Evolutionary conservation across 2,888 invertebrate species (phyloP).

Genomic region (Drosophila paramelanica): DNA sequence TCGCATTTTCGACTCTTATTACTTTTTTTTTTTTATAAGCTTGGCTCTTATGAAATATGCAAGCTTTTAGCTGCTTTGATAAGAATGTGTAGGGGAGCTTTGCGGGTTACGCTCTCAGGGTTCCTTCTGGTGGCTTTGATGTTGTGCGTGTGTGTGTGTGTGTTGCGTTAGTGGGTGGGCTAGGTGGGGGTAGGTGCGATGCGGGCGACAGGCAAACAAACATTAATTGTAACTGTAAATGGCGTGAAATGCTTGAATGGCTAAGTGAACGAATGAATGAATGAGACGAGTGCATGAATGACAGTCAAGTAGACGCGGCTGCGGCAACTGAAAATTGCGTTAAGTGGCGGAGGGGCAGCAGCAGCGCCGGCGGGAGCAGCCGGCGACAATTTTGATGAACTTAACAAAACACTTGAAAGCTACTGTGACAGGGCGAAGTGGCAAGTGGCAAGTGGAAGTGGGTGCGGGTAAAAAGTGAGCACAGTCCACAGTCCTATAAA

Average conservation of each 20-base stretch:
- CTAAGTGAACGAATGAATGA: conserved; percentile 50
- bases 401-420: conserved; percentile 80
- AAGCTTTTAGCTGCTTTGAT: conserved; percentile 64
- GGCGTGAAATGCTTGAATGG: conserved; percentile 73
- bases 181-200: conserved; percentile 24
- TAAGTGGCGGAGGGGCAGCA: conserved; percentile 54
- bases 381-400: conserved; percentile 81
- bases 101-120: background rate
- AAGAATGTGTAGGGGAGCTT: conserved; percentile 11
- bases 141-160: conserved; percentile 22
- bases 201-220: conserved; percentile 70
- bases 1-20: conserved; percentile 26
- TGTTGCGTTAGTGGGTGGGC: background rate
- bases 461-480: conserved; percentile 42
- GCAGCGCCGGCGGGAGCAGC: conserved; percentile 5
- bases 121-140: conserved; percentile 58
- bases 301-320: conserved; percentile 64
- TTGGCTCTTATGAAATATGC: conserved; percentile 75
- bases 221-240: conserved; percentile 79
- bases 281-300: conserved; percentile 56
- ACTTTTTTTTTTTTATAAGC: conserved; percentile 55
- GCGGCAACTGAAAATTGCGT: conserved; percentile 68
- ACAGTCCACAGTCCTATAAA: conserved; percentile 69
- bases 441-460: conserved; percentile 11
- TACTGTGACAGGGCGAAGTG: conserved; percentile 28